A percentile compares a stretch with the other conserved stretches of the same genome.
These are phyloP conservation scores for Lucifuga dentata DNA, from an alignment of 2,113 vertebrate genomes.

Conservation along the genomic window DNA sequence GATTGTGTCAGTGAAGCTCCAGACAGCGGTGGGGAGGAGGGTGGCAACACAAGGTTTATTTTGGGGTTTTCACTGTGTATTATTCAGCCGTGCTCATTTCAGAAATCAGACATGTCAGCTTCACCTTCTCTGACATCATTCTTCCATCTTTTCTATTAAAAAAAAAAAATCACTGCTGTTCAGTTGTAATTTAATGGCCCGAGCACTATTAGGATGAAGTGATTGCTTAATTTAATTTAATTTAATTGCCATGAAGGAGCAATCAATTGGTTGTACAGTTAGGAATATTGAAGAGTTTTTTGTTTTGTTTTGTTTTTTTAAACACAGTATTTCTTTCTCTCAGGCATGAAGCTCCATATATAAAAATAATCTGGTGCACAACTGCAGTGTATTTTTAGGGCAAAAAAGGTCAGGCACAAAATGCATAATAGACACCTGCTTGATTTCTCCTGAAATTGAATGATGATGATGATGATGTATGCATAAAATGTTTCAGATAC, in stretches of 20 bases:
- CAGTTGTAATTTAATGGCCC: constrained; percentile 59
- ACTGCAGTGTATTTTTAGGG: constrained; percentile 17
- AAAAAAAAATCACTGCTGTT: constrained; percentile 47
- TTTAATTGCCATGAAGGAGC: constrained; percentile 21
- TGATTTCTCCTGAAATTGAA: neutral
- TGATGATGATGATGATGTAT: neutral
- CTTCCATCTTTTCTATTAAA: constrained; percentile 43
- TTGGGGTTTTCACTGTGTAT: constrained; percentile 68
- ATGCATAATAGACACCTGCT: neutral
- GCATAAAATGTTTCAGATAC: constrained; percentile 51
- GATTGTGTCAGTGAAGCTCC: constrained; percentile 44
- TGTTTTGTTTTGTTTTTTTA: too few relatives aligned
- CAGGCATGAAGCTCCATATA: neutral
- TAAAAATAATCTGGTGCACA: constrained; percentile 8
- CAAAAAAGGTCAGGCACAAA: constrained; percentile 3
- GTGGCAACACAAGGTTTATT: constrained; percentile 45
- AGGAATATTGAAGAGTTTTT: neutral
- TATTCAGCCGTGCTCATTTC: constrained; percentile 69
- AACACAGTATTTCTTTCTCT: too few relatives aligned
- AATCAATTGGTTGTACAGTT: neutral
- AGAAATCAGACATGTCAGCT: constrained; percentile 54
- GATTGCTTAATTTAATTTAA: constrained; percentile 41
- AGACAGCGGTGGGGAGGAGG: constrained; percentile 32
- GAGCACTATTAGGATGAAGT: constrained; percentile 62
- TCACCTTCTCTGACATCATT: constrained; percentile 44